phyloP scores from a whole-genome alignment of 2,113 vertebrate species.

The Pavo muticus region DNA sequence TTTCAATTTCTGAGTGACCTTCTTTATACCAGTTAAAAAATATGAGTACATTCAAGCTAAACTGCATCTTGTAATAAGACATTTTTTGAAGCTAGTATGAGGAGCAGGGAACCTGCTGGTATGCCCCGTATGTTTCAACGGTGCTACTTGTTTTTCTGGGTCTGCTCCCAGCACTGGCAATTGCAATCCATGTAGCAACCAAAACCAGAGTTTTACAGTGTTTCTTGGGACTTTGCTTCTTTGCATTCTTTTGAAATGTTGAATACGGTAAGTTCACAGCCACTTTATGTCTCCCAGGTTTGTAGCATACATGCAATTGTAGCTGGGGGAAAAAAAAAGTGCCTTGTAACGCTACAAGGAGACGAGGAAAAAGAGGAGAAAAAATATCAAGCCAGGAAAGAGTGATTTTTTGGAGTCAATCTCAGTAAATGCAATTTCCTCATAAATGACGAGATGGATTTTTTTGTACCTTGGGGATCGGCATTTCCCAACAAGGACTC shows the following conservation, averaged over 20 bases:
- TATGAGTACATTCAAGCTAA: not conserved
- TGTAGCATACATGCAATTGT: not conserved
- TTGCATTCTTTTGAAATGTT: not conserved
- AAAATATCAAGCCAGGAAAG: not conserved
- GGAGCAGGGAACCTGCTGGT: not conserved
- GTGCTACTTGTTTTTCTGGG: not conserved
- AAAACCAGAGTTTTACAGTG: not conserved
- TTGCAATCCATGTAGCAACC: not conserved
- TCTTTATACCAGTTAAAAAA: not conserved
- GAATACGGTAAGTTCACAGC: not conserved
- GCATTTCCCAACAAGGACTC: not conserved
- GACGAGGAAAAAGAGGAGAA: not conserved
- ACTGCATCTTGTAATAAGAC: not conserved
- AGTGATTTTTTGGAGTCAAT: not conserved
- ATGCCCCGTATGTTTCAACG: not conserved
- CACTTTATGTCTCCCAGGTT: not conserved
- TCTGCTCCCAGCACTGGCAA: not conserved
- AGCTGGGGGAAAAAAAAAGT: not conserved
- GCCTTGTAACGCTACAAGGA: not conserved
- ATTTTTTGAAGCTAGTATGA: not conserved
- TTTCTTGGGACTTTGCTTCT: not conserved
- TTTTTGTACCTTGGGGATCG: not conserved
- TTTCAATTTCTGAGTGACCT: not conserved
- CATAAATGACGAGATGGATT: accelerated
- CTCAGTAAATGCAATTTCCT: not conserved